Evolutionary conservation across 1,140 invertebrate species (phyloP), one percentile per base, ranked within the genome.

Genomic region (Zaprionus inermis): DNA sequence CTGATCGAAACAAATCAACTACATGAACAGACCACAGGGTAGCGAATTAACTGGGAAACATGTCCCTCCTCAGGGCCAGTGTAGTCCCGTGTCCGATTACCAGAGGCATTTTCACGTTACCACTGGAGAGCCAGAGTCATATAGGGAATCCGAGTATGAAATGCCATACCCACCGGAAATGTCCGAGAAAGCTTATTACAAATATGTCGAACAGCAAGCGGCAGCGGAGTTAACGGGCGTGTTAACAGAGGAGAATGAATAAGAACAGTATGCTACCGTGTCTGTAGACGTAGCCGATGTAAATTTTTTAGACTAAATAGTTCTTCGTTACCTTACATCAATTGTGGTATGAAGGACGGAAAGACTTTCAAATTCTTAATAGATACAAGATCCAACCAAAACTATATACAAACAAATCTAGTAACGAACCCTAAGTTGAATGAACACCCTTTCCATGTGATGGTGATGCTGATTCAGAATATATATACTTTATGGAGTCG

Each of bases 101-200:
- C 38, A 32, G 41, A 16, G 52, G 28, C 28, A 28, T 3, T 28
- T 28, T 28, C 28, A 28, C n/a, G n/a, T n/a, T n/a, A n/a, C n/a
- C n/a, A n/a, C n/a, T n/a, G n/a, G 49, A 18, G 63, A 63, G 46
- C 65, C 58, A 38, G 55, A 64, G 24, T 64, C 71, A 14, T 16
- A 41, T 6, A 24, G 38, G 30, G 30, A 36, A 56, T n/a, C n/a
- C n/a, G n/a, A n/a, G n/a, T n/a, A n/a, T n/a, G n/a, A n/a, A n/a
- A n/a, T n/a, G n/a, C n/a, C n/a, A n/a, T n/a, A n/a, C n/a, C n/a
- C n/a, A n/a, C n/a, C n/a, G n/a, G n/a, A n/a, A n/a, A n/a, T n/a
- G n/a, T 70, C 2, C 34, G 44, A 51, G 14, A 28, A 52, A 36
- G 60, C 14, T 16, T 46, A 61, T 18, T 22, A 38, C 38, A 20